Percentiles rank a stretch among this genome's conserved stretches.
These are phyloP conservation scores for Epizoanthus scotinus DNA, from an alignment of 92 coral and sea anemone species.

Conservation along the genomic window DNA sequence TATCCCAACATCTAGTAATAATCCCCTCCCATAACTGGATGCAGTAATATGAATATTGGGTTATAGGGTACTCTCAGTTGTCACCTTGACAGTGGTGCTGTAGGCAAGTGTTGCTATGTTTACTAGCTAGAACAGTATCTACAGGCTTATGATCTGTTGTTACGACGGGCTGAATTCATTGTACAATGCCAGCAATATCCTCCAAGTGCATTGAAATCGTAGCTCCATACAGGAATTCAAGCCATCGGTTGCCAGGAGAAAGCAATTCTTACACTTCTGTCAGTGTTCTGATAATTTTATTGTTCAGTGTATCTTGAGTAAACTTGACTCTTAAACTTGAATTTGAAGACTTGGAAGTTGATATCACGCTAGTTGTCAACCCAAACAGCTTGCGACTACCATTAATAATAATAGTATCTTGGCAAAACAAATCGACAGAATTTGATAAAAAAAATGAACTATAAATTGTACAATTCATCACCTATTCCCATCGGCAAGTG, in stretches of 20 bases:
- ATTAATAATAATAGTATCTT: not conserved
- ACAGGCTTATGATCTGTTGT: not conserved
- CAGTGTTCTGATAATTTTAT: not conserved
- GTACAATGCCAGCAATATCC: not conserved
- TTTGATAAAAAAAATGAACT: slow-evolving; percentile 8
- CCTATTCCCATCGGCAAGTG: slow-evolving; percentile 62
- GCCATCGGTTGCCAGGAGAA: not conserved
- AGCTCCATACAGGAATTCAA: not conserved
- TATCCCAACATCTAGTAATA: no score
- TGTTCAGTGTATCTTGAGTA: not conserved
- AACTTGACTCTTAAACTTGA: no score
- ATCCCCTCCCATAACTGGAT: no score
- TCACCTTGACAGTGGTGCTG: no score
- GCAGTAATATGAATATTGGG: no score
- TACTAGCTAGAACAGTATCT: not conserved
- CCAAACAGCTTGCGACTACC: not conserved
- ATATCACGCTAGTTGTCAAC: not conserved
- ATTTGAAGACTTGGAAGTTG: no score
- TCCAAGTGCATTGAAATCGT: not conserved
- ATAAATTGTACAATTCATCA: slow-evolving; percentile 12
- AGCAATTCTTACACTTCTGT: not conserved
- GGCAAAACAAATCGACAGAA: not conserved
- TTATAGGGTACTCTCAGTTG: no score
- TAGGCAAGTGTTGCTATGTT: no score
- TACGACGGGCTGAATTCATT: not conserved